These are phyloP conservation scores for Rhizoglyphus robini DNA, from an alignment of 1,140 invertebrate genomes.

Conservation along the genomic window DNA sequence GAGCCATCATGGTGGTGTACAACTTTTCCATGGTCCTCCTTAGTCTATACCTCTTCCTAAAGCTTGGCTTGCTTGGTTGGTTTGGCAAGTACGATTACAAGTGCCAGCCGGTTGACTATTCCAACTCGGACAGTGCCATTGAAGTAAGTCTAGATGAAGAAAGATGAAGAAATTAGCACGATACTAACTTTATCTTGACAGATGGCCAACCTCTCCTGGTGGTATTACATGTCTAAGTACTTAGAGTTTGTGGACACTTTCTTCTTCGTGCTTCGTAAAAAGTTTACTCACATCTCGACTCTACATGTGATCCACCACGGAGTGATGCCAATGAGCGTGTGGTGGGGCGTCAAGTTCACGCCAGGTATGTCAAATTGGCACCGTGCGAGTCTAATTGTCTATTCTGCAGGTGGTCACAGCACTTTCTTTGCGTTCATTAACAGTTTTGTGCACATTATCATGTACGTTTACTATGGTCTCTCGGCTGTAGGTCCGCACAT, in stretches of 20 bases:
- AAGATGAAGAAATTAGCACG: too few species aligned
- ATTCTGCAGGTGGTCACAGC: conserved; percentile 61
- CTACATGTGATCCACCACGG: conserved; percentile 91
- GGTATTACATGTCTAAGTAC: conserved; percentile 42
- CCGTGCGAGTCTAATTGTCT: background rate
- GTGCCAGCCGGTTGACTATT: conserved; percentile 30
- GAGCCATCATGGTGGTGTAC: conserved; percentile 61
- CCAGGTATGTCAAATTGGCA: conserved; percentile 24
- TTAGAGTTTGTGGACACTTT: conserved; percentile 47
- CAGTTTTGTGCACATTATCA: conserved; percentile 60
- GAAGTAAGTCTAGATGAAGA: conserved; percentile 26
- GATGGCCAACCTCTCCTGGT: conserved; percentile 45
- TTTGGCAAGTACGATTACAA: conserved; percentile 28
- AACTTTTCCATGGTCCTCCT: conserved; percentile 42
- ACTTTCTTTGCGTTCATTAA: conserved; percentile 61
- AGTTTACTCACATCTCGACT: conserved; percentile 78
- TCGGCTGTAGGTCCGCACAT: conserved; percentile 40
- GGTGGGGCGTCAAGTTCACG: conserved; percentile 82
- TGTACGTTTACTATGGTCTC: conserved; percentile 44
- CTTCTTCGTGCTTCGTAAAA: conserved; percentile 80
- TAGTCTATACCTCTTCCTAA: conserved; percentile 22
- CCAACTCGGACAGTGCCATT: conserved; percentile 25
- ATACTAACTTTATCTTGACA: conserved; percentile 25
- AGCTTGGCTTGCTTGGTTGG: conserved; percentile 26
- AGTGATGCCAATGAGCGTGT: conserved; percentile 84